These are phyloP conservation scores for Phragmatobia fuliginosa DNA, from an alignment of 2,888 invertebrate genomes.

Conservation along the genomic window DNA sequence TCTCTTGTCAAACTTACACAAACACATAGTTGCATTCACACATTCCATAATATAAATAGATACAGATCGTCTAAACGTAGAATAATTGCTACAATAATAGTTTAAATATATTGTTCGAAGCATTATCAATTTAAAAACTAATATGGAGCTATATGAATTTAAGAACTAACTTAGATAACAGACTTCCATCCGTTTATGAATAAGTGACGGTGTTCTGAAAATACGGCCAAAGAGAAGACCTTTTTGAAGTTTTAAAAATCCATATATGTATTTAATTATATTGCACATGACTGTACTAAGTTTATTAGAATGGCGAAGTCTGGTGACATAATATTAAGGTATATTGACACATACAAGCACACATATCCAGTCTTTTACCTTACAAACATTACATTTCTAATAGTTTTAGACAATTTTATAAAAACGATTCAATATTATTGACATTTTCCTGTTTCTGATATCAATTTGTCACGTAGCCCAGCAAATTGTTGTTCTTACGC, in stretches of 20 bases:
- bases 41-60: not conserved
- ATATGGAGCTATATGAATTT: not conserved
- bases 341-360: constrained; percentile 10
- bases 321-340: not conserved
- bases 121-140: not conserved
- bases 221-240: too few species aligned
- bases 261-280: not conserved
- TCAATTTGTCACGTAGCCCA: too few species aligned
- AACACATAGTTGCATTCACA: not conserved
- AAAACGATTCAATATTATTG: constrained; percentile 31
- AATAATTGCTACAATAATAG: not conserved
- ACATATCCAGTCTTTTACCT: constrained; percentile 31
- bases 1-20: not conserved
- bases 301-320: not conserved
- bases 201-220: too few species aligned
- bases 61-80: not conserved
- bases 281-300: not conserved
- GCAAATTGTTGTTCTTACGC: too few species aligned
- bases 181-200: not conserved
- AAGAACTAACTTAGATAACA: not conserved
- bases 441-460: not conserved
- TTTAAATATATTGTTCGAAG: not conserved
- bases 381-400: constrained; percentile 20
- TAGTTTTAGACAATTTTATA: constrained; percentile 23
- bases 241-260: not conserved